Percentiles rank a stretch among this genome's conserved stretches.
phyloP scores from a whole-genome alignment of 2,888 invertebrate genomes.

The Rhaphigaster nebulosa region DNA sequence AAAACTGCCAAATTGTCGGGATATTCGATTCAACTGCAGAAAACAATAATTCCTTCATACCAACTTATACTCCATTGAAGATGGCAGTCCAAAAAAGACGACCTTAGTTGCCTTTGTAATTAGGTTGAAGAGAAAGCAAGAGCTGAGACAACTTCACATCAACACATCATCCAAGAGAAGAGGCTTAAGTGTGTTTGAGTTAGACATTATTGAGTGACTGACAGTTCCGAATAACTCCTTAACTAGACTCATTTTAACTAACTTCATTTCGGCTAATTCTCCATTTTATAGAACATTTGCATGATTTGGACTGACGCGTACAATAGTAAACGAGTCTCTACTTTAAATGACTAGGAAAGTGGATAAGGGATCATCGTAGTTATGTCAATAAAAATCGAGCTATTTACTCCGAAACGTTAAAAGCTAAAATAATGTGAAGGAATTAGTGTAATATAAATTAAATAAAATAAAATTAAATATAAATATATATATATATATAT shows the following conservation, averaged over 20 bases:
- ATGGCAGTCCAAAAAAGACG: background rate
- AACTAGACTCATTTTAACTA: background rate
- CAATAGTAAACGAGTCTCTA: background rate
- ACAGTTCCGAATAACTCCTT: background rate
- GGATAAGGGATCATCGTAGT: too few species aligned
- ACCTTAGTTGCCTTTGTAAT: background rate
- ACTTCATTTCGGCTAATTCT: background rate
- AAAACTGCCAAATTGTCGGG: too few species aligned
- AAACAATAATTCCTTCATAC: background rate
- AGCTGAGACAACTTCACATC: background rate
- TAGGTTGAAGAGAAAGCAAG: background rate
- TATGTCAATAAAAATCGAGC: too few species aligned
- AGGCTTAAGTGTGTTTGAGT: conserved; percentile 23
- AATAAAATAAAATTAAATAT: too few species aligned
- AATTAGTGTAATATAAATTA: too few species aligned
- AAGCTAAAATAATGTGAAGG: too few species aligned
- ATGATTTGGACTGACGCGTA: background rate
- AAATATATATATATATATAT: too few species aligned
- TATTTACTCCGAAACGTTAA: too few species aligned
- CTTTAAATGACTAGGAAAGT: background rate
- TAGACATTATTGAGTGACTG: background rate
- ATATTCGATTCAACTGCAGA: background rate
- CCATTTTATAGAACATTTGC: background rate
- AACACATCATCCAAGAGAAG: background rate
- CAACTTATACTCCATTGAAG: background rate